These are phyloP conservation scores for Halictus rubicundus DNA, from an alignment of 1,140 invertebrate genomes.

Conservation along the genomic window DNA sequence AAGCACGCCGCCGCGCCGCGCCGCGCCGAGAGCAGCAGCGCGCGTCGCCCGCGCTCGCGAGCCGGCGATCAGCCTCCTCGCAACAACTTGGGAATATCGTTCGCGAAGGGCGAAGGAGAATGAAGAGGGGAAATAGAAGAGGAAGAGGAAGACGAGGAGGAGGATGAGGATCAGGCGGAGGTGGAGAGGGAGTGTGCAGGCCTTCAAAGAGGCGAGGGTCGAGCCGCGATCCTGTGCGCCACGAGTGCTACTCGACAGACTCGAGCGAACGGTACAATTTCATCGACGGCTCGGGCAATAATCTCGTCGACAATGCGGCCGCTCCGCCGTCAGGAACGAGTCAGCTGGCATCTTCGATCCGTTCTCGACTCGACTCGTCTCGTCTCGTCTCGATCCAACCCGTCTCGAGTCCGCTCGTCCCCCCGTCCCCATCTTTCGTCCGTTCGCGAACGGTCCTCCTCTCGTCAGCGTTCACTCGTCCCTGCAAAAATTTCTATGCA, in stretches of 20 bases:
- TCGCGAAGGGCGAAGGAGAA: neutral
- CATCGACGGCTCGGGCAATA: conserved; percentile 51
- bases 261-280: conserved; percentile 56
- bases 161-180: no score
- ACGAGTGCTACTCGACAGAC: conserved; percentile 34
- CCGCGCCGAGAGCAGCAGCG: no score
- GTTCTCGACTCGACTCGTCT: conserved; percentile 25
- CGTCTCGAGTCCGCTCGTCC: neutral
- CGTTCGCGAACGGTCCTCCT: no score
- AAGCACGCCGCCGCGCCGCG: neutral
- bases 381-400: neutral
- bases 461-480: neutral
- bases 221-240: conserved; percentile 32
- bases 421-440: no score
- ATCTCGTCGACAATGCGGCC: conserved; percentile 53
- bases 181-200: neutral
- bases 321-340: conserved; percentile 41
- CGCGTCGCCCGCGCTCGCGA: neutral
- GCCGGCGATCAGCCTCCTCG: neutral
- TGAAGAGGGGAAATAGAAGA: no score
- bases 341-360: conserved; percentile 64
- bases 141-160: no score
- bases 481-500: conserved; percentile 8
- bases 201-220: conserved; percentile 33
- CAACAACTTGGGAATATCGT: conserved; percentile 10